Conservation (phyloP, 2,888 invertebrate species). For the Sipha maydis region DNA sequence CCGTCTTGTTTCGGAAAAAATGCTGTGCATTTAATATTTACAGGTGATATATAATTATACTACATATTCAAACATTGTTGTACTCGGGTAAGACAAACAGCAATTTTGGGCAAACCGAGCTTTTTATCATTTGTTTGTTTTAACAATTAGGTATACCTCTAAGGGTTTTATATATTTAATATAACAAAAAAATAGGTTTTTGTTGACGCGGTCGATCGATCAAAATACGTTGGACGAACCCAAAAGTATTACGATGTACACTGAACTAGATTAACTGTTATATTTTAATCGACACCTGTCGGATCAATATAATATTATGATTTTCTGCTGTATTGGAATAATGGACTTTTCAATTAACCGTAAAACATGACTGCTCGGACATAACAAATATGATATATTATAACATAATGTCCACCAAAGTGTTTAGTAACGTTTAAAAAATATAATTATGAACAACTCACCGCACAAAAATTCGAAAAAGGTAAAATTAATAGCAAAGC, state of each 20-base stretch:
- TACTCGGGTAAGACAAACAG: neutral
- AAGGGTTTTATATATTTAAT: neutral
- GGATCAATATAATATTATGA: too few relatives aligned
- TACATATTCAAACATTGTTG: neutral
- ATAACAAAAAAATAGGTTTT: neutral
- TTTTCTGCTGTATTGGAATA: too few relatives aligned
- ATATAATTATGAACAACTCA: too few relatives aligned
- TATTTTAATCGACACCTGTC: too few relatives aligned
- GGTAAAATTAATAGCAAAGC: too few relatives aligned
- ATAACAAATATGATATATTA: too few relatives aligned
- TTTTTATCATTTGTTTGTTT: constrained; percentile 22
- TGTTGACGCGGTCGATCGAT: neutral
- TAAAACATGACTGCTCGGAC: too few relatives aligned
- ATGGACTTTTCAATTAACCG: too few relatives aligned
- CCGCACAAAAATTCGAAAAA: too few relatives aligned
- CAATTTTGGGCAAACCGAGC: neutral
- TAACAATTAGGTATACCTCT: neutral
- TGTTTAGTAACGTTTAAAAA: too few relatives aligned
- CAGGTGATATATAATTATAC: neutral
- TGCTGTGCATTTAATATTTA: neutral
- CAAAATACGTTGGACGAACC: neutral
- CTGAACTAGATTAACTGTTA: too few relatives aligned
- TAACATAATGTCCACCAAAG: too few relatives aligned
- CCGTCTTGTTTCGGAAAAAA: neutral
- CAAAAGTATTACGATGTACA: neutral